phyloP scores from a whole-genome alignment of 1,140 invertebrate genomes.

The Drosophila rhopaloa region DNA sequence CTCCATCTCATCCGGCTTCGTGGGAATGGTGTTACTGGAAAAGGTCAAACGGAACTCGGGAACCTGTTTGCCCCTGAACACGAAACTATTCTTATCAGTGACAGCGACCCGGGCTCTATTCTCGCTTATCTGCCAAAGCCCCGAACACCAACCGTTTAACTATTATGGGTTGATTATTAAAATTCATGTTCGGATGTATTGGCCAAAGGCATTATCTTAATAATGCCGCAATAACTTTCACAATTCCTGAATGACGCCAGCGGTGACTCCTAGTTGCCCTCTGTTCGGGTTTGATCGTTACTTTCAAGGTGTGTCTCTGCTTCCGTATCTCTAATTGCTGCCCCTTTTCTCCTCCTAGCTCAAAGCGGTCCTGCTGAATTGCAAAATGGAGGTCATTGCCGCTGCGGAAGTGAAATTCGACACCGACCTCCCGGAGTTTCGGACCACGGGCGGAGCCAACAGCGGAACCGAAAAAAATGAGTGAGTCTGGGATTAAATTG shows the following conservation, averaged over 20 bases:
- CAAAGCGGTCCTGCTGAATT: slow-evolving; percentile 94
- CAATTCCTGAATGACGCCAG: slow-evolving; percentile 48
- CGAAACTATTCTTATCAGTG: slow-evolving; percentile 26
- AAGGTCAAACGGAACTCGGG: slow-evolving; percentile 30
- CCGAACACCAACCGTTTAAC: slow-evolving; percentile 16
- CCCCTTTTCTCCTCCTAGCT: slow-evolving; percentile 88
- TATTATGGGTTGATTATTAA: slow-evolving; percentile 21
- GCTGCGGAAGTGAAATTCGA: slow-evolving; percentile 95
- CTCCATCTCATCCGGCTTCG: not conserved
- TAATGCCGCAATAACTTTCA: slow-evolving; percentile 38
- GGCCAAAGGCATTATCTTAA: slow-evolving; percentile 29
- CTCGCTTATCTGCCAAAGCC: slow-evolving; percentile 26
- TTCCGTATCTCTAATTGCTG: slow-evolving; percentile 16
- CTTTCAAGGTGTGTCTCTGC: slow-evolving; percentile 63
- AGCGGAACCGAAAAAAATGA: slow-evolving; percentile 86
- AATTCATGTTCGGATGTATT: slow-evolving; percentile 27
- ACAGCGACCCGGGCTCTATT: slow-evolving; percentile 2
- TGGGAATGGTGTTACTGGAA: slow-evolving; percentile 31
- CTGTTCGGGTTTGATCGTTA: slow-evolving; percentile 69
- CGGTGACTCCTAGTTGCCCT: slow-evolving; percentile 55
- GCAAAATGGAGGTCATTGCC: slow-evolving; percentile 90
- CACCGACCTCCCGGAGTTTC: slow-evolving; percentile 94
- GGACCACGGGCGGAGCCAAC: slow-evolving; percentile 76
- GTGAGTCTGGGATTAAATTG: slow-evolving; percentile 30
- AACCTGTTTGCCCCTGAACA: slow-evolving; percentile 19